Evolutionary conservation across 2,797 vertebrate genomes (phyloP).

Genomic region (Microchirus variegatus): DNA sequence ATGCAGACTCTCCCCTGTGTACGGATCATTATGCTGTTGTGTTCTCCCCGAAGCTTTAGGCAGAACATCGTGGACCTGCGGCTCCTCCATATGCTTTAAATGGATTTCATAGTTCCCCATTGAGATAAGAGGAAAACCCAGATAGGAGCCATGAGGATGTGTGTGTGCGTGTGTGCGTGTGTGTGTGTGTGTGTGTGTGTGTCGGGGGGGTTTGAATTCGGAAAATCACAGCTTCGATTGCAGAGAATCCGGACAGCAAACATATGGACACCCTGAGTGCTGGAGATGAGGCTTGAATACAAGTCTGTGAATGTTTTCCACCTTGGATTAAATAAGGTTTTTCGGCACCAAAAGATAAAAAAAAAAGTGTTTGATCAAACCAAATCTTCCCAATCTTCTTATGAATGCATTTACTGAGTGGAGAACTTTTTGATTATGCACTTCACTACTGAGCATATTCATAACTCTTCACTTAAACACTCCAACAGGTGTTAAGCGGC

Average conservation of each 20-base stretch:
- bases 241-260: conserved; percentile 51
- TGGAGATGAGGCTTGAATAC: conserved; percentile 44
- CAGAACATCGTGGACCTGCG: conserved; percentile 46
- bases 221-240: conserved; percentile 63
- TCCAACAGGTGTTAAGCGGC: conserved; percentile 18
- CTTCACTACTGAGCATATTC: conserved; percentile 19
- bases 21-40: conserved; percentile 49
- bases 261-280: conserved; percentile 31
- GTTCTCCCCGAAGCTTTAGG: conserved; percentile 50
- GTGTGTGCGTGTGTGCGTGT: neutral
- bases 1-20: conserved; percentile 33
- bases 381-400: conserved; percentile 11
- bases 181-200: neutral
- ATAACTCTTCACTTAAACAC: conserved; percentile 27
- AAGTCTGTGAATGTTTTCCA: conserved; percentile 17
- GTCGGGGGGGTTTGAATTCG: conserved; percentile 43
- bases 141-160: conserved; percentile 25
- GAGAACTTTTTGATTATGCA: conserved; percentile 15
- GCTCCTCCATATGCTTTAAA: conserved; percentile 52
- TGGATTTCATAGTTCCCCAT: conserved; percentile 64
- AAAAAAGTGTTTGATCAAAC: neutral
- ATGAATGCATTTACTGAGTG: neutral
- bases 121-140: conserved; percentile 55
- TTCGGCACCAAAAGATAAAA: conserved; percentile 22
- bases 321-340: conserved; percentile 18